Percentiles rank a stretch among this genome's conserved stretches.
phyloP scores from a whole-genome alignment of 2,888 invertebrate genomes.

The Arctia plantaginis region DNA sequence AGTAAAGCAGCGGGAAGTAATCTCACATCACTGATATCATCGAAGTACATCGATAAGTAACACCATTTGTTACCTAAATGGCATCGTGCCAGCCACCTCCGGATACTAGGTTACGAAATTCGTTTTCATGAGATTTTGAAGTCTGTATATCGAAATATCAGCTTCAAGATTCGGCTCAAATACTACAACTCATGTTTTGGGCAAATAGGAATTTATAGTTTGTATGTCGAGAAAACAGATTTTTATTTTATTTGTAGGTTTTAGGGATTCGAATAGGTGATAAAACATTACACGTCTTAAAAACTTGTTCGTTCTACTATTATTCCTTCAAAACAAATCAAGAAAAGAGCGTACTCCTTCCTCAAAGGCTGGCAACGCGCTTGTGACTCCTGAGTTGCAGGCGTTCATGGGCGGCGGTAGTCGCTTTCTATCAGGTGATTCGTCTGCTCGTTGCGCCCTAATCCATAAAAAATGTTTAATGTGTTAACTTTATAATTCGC shows the following conservation, averaged over 20 bases:
- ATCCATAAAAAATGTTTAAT: too few relatives aligned
- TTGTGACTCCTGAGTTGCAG: too few relatives aligned
- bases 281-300: too few relatives aligned
- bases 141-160: constrained; percentile 33
- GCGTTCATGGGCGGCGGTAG: too few relatives aligned
- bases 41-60: constrained; percentile 32
- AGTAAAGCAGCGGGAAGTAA: neutral
- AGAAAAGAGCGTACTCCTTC: too few relatives aligned
- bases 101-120: constrained; percentile 33
- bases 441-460: too few relatives aligned
- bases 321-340: too few relatives aligned
- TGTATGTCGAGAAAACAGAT: constrained; percentile 1
- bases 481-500: too few relatives aligned
- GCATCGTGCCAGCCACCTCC: constrained; percentile 41
- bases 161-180: constrained; percentile 22
- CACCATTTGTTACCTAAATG: constrained; percentile 45
- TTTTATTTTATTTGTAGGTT: neutral
- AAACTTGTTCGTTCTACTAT: too few relatives aligned
- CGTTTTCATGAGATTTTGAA: constrained; percentile 41
- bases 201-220: neutral
- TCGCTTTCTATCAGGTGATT: too few relatives aligned
- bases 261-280: too few relatives aligned
- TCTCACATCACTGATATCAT: constrained; percentile 14
- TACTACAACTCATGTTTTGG: constrained; percentile 19
- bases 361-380: too few relatives aligned